These are phyloP conservation scores for Hassar affinis DNA, from an alignment of 2,113 vertebrate species.

Conservation along the genomic window DNA sequence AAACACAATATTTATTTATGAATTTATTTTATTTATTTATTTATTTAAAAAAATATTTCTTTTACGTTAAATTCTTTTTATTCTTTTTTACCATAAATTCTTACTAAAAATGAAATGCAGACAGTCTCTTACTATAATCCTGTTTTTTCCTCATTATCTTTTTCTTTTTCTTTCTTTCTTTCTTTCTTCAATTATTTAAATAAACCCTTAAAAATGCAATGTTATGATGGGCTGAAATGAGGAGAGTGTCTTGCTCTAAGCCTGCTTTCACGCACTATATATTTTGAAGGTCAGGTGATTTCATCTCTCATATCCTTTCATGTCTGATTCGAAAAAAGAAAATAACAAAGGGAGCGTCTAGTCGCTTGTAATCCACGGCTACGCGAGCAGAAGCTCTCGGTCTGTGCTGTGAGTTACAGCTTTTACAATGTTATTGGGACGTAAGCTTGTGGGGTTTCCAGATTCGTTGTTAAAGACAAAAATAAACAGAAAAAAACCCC, in stretches of 20 bases:
- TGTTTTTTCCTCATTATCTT: neutral
- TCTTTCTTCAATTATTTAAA: neutral
- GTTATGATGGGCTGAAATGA: neutral
- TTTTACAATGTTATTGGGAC: neutral
- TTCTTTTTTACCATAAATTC: neutral
- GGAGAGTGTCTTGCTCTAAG: neutral
- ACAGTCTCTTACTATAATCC: neutral
- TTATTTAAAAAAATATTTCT: too few species aligned
- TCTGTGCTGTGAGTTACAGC: neutral
- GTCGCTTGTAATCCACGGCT: neutral
- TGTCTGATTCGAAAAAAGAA: neutral
- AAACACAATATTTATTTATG: too few species aligned
- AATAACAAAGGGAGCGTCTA: neutral
- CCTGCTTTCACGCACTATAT: neutral
- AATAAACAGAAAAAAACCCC: neutral
- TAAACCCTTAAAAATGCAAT: neutral
- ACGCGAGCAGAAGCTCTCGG: neutral
- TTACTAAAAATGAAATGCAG: neutral
- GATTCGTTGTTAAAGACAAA: neutral
- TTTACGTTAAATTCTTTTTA: too few species aligned
- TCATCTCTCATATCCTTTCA: slow-evolving; percentile 23
- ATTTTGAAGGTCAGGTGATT: slow-evolving; percentile 29
- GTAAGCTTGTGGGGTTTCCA: neutral
- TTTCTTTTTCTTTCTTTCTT: too few species aligned
- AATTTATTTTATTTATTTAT: too few species aligned